A percentile compares a stretch with the other conserved stretches of the same genome.
Evolutionary conservation across 2,113 vertebrate species (phyloP).

Genomic region (Vulpes vulpes): DNA sequence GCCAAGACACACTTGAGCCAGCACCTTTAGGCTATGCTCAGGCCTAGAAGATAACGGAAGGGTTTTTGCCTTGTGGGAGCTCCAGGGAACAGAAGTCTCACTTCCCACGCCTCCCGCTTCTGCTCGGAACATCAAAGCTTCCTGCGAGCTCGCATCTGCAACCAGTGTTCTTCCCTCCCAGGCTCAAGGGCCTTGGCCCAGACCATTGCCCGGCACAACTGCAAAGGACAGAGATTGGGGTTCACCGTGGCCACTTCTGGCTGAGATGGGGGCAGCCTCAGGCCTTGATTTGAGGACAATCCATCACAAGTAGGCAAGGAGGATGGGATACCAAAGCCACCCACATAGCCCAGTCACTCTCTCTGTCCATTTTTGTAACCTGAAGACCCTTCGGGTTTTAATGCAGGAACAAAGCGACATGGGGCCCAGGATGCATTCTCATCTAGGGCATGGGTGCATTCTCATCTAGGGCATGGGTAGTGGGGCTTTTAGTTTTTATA

Average conservation of each 20-base stretch:
- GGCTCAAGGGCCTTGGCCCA: slow-evolving; percentile 63
- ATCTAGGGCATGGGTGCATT: background rate
- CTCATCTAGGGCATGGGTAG: background rate
- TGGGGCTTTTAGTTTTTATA: background rate
- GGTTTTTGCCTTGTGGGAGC: slow-evolving; percentile 65
- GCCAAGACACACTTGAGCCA: slow-evolving; percentile 67
- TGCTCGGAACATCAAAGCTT: slow-evolving; percentile 75
- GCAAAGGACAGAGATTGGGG: background rate
- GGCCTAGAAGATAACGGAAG: slow-evolving; percentile 64
- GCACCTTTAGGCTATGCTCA: slow-evolving; percentile 76
- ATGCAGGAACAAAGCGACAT: background rate
- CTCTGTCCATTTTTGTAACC: background rate
- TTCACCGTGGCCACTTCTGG: background rate
- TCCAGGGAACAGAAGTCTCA: slow-evolving; percentile 71
- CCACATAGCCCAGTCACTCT: background rate
- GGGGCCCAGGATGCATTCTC: background rate
- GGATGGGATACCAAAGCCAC: background rate
- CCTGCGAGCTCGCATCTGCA: slow-evolving; percentile 71
- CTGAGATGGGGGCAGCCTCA: background rate
- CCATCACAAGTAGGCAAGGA: background rate
- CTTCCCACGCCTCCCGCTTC: slow-evolving; percentile 73
- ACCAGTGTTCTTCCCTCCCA: slow-evolving; percentile 56
- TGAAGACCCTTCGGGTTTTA: background rate
- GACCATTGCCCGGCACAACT: background rate
- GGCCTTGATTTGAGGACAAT: background rate